Evolutionary conservation across 1,140 invertebrate species (phyloP).

Genomic region (Oreohelix idahoensis): DNA sequence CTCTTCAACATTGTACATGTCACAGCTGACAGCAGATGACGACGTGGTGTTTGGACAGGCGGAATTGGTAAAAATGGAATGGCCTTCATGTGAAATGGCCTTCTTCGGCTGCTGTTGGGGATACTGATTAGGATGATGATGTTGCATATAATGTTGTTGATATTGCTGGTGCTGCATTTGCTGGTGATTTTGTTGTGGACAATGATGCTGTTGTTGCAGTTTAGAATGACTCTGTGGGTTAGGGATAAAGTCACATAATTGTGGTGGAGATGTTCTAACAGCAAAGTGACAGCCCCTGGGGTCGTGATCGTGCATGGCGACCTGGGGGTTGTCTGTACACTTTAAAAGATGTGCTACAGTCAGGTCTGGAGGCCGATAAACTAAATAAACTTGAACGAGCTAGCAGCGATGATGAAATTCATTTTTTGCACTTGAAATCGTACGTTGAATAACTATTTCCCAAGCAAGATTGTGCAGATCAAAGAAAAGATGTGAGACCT

Average conservation of each 20-base stretch:
- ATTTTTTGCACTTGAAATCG: too few species aligned
- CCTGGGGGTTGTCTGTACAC: too few species aligned
- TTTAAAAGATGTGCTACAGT: too few species aligned
- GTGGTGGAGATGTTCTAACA: neutral
- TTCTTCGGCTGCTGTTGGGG: neutral
- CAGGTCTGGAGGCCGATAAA: too few species aligned
- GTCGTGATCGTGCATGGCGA: slow-evolving; percentile 29
- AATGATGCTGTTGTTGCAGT: neutral
- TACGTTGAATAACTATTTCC: too few species aligned
- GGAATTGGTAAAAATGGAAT: neutral
- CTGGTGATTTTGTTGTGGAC: neutral
- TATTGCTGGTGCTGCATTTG: slow-evolving; percentile 5
- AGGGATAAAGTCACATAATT: neutral
- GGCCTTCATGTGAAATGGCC: neutral
- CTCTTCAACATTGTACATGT: neutral
- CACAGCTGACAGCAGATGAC: neutral
- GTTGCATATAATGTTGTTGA: neutral
- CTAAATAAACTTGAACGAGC: too few species aligned
- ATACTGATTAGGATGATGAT: neutral
- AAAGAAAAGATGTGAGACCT: too few species aligned
- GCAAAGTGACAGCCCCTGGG: neutral
- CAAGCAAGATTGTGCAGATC: too few species aligned
- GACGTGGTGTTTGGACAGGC: too few species aligned
- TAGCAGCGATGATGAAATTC: too few species aligned
- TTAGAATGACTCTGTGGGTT: neutral